phyloP scores from a whole-genome alignment of 2,888 invertebrate species.

The Chrysolina americana region DNA sequence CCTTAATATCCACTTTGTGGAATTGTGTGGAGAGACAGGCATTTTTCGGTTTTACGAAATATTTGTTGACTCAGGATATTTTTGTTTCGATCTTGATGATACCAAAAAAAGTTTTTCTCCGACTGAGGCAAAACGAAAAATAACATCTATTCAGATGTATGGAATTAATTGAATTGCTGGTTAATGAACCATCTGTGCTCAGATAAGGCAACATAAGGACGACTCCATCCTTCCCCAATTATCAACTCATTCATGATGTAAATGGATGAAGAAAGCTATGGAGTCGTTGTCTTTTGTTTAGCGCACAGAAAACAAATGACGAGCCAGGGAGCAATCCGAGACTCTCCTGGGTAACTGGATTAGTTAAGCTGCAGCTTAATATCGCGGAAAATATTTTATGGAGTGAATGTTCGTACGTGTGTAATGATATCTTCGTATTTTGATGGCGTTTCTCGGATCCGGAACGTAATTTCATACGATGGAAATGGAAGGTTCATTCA shows the following conservation, averaged over 20 bases:
- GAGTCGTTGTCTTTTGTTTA: slow-evolving; percentile 47
- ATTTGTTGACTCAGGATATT: too few species aligned
- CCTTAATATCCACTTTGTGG: too few species aligned
- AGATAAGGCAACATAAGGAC: slow-evolving; percentile 13
- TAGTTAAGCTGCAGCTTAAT: slow-evolving; percentile 49
- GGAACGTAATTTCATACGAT: not conserved
- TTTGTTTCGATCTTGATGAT: too few species aligned
- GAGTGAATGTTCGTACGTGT: slow-evolving; percentile 27
- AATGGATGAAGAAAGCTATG: slow-evolving; percentile 48
- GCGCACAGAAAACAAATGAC: slow-evolving; percentile 50
- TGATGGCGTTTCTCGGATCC: slow-evolving; percentile 11
- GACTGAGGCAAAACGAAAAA: too few species aligned
- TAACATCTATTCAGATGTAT: not conserved
- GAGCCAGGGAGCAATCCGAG: slow-evolving; percentile 48
- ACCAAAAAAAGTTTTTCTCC: too few species aligned
- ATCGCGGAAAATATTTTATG: slow-evolving; percentile 48
- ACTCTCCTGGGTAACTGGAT: slow-evolving; percentile 50
- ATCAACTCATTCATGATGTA: slow-evolving; percentile 44
- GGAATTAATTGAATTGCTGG: not conserved
- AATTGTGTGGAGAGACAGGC: too few species aligned
- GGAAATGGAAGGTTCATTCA: not conserved
- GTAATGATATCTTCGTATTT: slow-evolving; percentile 22
- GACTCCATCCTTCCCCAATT: slow-evolving; percentile 26
- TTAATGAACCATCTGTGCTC: not conserved
- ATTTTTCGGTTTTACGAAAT: too few species aligned